Conservation (phyloP, 2,888 invertebrate species). For the Leptinotarsa haldemani region DNA sequence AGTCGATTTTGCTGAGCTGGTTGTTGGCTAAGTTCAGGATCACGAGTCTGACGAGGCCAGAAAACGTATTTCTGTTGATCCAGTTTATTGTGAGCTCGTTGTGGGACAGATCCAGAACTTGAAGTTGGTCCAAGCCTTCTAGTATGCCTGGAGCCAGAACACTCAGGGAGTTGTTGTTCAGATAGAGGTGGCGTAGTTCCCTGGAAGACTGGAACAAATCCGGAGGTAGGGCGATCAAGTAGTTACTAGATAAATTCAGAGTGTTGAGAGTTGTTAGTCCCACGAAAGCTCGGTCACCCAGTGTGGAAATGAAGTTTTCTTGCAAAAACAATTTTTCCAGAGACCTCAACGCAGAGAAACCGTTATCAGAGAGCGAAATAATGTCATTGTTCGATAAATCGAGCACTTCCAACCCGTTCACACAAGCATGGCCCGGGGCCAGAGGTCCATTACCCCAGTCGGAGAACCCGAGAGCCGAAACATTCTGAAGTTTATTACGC, state of each 20-base stretch:
- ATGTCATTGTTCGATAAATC: conserved; percentile 83
- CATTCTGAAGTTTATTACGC: conserved; percentile 82
- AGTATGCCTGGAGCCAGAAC: conserved; percentile 81
- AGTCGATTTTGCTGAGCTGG: conserved; percentile 77
- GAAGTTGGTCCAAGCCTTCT: conserved; percentile 78
- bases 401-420: conserved; percentile 75
- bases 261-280: conserved; percentile 77
- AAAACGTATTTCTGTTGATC: conserved; percentile 83
- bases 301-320: conserved; percentile 79
- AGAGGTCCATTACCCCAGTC: conserved; percentile 78
- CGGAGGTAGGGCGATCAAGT: conserved; percentile 80
- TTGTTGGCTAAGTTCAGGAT: conserved; percentile 82
- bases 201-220: conserved; percentile 81
- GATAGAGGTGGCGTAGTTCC: conserved; percentile 77
- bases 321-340: conserved; percentile 78
- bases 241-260: conserved; percentile 84
- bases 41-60: conserved; percentile 78
- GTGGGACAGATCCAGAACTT: conserved; percentile 78
- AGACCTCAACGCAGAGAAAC: conserved; percentile 76
- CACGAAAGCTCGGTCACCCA: conserved; percentile 80
- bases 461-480: conserved; percentile 79
- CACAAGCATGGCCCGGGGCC: conserved; percentile 73
- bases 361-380: conserved; percentile 76
- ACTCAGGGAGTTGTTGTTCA: conserved; percentile 82
- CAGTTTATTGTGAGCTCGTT: conserved; percentile 83